Percentiles rank a stretch among this genome's conserved stretches.
These are phyloP conservation scores for Strix occidentalis DNA, from an alignment of 2,797 vertebrate species.

Conservation along the genomic window DNA sequence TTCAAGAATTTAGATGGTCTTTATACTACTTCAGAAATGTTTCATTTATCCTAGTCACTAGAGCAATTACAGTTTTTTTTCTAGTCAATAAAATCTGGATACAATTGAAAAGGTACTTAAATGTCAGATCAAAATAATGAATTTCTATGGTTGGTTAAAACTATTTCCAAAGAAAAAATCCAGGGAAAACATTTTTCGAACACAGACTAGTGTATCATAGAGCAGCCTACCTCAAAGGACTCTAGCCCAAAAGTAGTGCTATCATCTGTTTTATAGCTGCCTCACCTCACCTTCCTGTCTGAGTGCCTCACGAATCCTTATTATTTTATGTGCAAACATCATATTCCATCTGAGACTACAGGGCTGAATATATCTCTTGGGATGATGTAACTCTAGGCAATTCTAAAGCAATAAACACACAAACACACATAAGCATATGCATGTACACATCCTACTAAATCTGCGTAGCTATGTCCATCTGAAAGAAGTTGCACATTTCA, in stretches of 20 bases:
- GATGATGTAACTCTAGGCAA: constrained; percentile 44
- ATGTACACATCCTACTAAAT: constrained; percentile 51
- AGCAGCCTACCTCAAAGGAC: neutral
- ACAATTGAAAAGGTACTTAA: constrained; percentile 5
- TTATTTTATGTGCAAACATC: constrained; percentile 49
- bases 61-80: neutral
- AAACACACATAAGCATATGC: constrained; percentile 50
- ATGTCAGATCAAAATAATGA: constrained; percentile 17
- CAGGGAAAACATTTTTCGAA: neutral
- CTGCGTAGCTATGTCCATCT: neutral
- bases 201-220: neutral
- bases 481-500: constrained; percentile 11
- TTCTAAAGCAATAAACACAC: constrained; percentile 54
- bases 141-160: constrained; percentile 8
- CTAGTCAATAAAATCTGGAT: neutral
- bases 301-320: constrained; percentile 38
- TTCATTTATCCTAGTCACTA: constrained; percentile 16
- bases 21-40: neutral
- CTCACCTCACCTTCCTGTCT: constrained; percentile 29
- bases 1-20: neutral
- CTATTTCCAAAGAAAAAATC: constrained; percentile 1
- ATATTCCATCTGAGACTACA: constrained; percentile 30
- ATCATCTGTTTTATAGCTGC: constrained; percentile 40
- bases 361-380: constrained; percentile 26
- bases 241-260: neutral